Evolutionary conservation across 2,797 vertebrate genomes (phyloP).

Genomic region (Chanos chanos): DNA sequence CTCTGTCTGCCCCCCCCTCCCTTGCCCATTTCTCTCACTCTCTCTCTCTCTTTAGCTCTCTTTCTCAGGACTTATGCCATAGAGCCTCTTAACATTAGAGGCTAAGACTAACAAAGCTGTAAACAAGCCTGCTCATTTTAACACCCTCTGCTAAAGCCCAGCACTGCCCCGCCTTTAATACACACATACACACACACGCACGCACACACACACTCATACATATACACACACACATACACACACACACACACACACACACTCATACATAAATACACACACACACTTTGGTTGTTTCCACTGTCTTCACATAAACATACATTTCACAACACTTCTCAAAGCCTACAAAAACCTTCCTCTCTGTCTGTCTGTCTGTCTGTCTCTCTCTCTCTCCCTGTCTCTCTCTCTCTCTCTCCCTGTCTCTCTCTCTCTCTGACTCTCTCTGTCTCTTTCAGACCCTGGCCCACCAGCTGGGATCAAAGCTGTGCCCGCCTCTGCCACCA

Average conservation of each 20-base stretch:
- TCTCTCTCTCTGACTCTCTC: slow-evolving; percentile 4
- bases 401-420: slow-evolving; percentile 23
- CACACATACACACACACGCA: background rate
- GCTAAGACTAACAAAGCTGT: slow-evolving; percentile 24
- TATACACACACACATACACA: background rate
- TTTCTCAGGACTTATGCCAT: background rate
- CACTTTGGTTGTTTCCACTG: background rate
- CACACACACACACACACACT: background rate
- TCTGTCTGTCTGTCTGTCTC: background rate
- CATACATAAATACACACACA: background rate
- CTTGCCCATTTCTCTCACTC: background rate
- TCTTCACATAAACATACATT: background rate
- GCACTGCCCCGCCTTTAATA: no score
- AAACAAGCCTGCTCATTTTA: slow-evolving; percentile 32
- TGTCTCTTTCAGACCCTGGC: slow-evolving; percentile 81
- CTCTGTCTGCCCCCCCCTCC: slow-evolving; percentile 8
- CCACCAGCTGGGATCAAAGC: slow-evolving; percentile 97
- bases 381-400: background rate
- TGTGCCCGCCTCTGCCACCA: slow-evolving; percentile 90
- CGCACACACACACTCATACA: background rate
- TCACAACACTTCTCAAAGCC: background rate
- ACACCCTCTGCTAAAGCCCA: background rate
- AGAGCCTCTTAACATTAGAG: slow-evolving; percentile 39
- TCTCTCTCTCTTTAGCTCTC: background rate
- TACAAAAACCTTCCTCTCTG: no score